Percentiles rank a stretch among this genome's conserved stretches.
Conservation (phyloP, 2,113 vertebrate species). For the Pantherophis guttatus region DNA sequence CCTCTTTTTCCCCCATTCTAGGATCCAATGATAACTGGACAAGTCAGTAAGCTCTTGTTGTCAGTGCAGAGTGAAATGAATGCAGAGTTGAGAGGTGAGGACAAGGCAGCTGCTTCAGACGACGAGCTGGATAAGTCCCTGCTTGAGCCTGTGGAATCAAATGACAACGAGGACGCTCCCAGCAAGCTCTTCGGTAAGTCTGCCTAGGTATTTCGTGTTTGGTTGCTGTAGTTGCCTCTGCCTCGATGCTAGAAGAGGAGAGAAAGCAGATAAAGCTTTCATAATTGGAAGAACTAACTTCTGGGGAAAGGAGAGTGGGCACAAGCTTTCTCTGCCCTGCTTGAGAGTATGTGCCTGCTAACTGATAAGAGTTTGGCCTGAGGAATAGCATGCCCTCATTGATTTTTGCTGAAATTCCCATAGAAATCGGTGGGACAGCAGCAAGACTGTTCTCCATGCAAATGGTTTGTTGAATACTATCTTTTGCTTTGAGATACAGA, state of each 20-base stretch:
- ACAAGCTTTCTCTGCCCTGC: not conserved
- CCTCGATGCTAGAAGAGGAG: not conserved
- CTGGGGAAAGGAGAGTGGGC: not conserved
- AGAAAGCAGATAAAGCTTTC: not conserved
- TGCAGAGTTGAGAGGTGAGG: conserved; percentile 94
- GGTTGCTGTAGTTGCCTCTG: not conserved
- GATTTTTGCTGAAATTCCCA: not conserved
- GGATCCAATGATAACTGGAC: conserved; percentile 99
- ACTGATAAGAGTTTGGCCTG: conserved; percentile 7
- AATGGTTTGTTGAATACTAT: not conserved
- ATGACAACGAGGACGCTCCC: conserved; percentile 90
- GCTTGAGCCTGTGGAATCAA: conserved; percentile 87
- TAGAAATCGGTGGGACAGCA: not conserved
- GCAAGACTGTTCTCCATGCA: not conserved
- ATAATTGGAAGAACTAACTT: not conserved
- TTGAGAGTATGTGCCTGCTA: not conserved
- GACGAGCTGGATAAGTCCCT: conserved; percentile 92
- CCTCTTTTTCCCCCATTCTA: conserved; percentile 73
- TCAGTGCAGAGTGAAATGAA: conserved; percentile 97
- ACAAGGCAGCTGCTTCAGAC: conserved; percentile 92
- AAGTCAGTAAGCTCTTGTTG: conserved; percentile 97
- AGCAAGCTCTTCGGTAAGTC: conserved; percentile 97
- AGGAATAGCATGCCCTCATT: not conserved
- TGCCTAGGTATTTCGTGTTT: conserved; percentile 72
- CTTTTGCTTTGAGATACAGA: conserved; percentile 2